A percentile compares a stretch with the other conserved stretches of the same genome.
phyloP scores from a whole-genome alignment of 2,113 vertebrate species.

The Ammodytes marinus region DNA sequence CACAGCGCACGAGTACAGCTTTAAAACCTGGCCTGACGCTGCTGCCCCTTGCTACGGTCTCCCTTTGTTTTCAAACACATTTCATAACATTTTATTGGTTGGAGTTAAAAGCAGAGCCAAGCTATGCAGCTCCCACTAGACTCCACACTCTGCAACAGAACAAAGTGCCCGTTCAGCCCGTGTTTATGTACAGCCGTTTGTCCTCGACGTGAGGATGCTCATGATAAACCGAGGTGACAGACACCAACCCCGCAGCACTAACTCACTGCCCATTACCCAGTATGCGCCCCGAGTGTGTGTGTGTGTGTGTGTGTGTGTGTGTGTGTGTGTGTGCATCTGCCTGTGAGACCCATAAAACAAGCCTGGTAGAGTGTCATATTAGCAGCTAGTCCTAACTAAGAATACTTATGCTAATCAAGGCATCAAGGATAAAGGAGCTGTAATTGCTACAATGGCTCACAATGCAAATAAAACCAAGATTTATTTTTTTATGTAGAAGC shows the following conservation, averaged over 20 bases:
- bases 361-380: constrained; percentile 41
- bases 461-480: constrained; percentile 28
- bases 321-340: constrained; percentile 1
- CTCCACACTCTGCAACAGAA: constrained; percentile 48
- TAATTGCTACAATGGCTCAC: constrained; percentile 24
- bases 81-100: constrained; percentile 70
- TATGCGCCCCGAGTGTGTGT: constrained; percentile 26
- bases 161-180: constrained; percentile 58
- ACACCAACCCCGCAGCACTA: constrained; percentile 61
- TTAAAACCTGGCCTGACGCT: constrained; percentile 36
- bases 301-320: constrained; percentile 10
- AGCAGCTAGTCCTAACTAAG: constrained; percentile 52
- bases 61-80: constrained; percentile 59
- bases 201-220: constrained; percentile 66
- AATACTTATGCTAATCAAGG: constrained; percentile 52
- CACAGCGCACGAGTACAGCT: constrained; percentile 15
- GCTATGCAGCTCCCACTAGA: constrained; percentile 48
- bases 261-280: constrained; percentile 68
- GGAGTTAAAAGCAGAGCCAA: constrained; percentile 57
- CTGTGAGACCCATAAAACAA: constrained; percentile 46
- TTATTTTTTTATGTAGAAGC: constrained; percentile 4
- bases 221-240: constrained; percentile 74
- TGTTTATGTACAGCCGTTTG: constrained; percentile 71
- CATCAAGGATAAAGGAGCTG: constrained; percentile 54
- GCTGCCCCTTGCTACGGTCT: constrained; percentile 44